Evolutionary conservation across 2,113 vertebrate species (phyloP), one percentile per base, ranked within the genome.

Genomic region (Sigmodon hispidus): DNA sequence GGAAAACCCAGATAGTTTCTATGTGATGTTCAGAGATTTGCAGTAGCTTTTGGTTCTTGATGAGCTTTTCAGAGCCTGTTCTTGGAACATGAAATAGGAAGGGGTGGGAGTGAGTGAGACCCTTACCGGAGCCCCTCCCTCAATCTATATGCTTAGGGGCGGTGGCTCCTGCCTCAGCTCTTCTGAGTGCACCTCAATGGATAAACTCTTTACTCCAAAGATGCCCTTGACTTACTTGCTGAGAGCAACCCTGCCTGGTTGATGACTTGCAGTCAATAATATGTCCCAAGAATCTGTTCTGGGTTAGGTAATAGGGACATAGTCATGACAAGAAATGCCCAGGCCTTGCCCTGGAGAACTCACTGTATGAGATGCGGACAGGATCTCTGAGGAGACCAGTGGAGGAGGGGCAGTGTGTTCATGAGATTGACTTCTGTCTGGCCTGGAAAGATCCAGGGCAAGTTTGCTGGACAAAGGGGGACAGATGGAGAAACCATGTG

Each of bases 191-290:
- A n/a, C 29, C 43, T 3, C 17, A 40, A 26, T 79, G 43, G 7
- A 9, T 88, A n/a, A 85, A 9, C 31, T 73, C 45, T 89, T 65
- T n/a, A 69, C 95, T 87, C 52, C 90, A 89, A 80, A 90, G 77
- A 95, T 24, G 73, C 75, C 48, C 75, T 43, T 57, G 31, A 26
- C 59, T 95, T 48, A 34, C 93, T 96, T 90, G 65, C 87, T 70
- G 79, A 59, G 48, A 21, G 92, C 67, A 79, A 21, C 43, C 67
- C 86, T 95, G 36, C 81, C n/a, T 89, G 34, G 50, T 52, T 36
- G 13, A 4, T 86, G 50, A 89, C 65, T 77, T 77, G 22, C 13
- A 87, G 79, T 87, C 73, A 91, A 84, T 76, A 52, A n/a, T 87
- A 91, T 36, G 96, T 87, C 52, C 76, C 84, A 79, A 70, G 57